Base-by-base conservation (phyloP, 2,888 invertebrate species). In the Euspilapteryx auroguttella region DNA sequence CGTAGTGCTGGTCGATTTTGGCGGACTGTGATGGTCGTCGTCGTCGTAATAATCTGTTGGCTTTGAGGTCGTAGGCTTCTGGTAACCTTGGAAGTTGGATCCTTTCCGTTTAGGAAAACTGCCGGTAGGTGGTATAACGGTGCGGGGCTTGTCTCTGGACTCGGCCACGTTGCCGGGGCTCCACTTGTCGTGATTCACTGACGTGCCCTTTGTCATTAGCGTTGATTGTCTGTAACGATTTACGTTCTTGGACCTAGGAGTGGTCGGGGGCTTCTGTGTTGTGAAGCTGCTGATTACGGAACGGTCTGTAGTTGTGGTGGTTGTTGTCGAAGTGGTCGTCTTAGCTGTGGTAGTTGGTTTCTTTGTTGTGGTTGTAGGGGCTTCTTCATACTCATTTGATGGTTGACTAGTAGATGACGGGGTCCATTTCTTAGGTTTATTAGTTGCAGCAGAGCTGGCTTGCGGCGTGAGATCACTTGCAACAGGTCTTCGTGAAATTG, bases 171-270 rank as follows among this genome's bases (percentile, higher is more conserved):
- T 23, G 14, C 36, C 38, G 4, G 34, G 30, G 32, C 47, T 63
- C 65, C 73, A 73, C 42, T 56, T 68, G 34, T 73, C 73, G 31
- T 71, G 69, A 31, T 71, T 75, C 1, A 68, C 55, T n/a, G 75
- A 73, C 13, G 73, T 73, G 12, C 75, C 73, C 44, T 73, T 71
- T 7, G 48, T 34, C 44, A 69, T 55, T 30, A 75, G 37, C 11
- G 68, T 69, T 9, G 75, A 66, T 40, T 65, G 62, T 40, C 75
- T 49, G 36, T 61, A 75, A 26, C 75, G 57, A 34, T 66, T 73
- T 40, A 48, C 59, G 35, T 39, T 55, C 36, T 52, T 65, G 24
- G 49, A 42, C 34, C 48, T 47, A 21, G 44, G 41, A 4, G 51
- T 52, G 8, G 37, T 30, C 11, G 31, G 15, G 4, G 27, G 14